phyloP scores from a whole-genome alignment of 2,888 invertebrate species.

The Abrostola tripartita region DNA sequence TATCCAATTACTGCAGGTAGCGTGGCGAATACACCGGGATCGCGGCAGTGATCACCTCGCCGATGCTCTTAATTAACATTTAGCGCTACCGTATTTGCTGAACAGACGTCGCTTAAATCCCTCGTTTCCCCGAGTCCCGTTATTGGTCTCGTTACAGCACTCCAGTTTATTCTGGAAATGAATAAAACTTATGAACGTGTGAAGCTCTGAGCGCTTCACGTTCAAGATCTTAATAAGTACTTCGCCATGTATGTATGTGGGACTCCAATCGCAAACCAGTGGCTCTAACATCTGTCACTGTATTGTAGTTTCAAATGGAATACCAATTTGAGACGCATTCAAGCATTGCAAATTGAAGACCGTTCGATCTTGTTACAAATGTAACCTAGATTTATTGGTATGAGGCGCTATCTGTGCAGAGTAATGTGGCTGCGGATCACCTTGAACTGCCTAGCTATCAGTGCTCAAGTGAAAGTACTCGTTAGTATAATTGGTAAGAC shows the following conservation, averaged over 20 bases:
- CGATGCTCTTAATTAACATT: slow-evolving; percentile 85
- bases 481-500: slow-evolving; percentile 83
- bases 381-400: slow-evolving; percentile 65
- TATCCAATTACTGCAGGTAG: slow-evolving; percentile 75
- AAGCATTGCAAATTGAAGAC: slow-evolving; percentile 48
- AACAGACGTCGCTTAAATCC: slow-evolving; percentile 68
- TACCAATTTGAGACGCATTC: slow-evolving; percentile 29
- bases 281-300: slow-evolving; percentile 42
- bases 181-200: slow-evolving; percentile 63
- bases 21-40: slow-evolving; percentile 61
- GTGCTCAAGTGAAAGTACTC: slow-evolving; percentile 82
- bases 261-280: slow-evolving; percentile 50
- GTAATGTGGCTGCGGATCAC: slow-evolving; percentile 75
- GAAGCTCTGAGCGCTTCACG: slow-evolving; percentile 57
- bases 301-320: slow-evolving; percentile 35
- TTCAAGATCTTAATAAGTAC: slow-evolving; percentile 60
- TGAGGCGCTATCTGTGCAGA: slow-evolving; percentile 64
- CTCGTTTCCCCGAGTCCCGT: slow-evolving; percentile 73
- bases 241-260: slow-evolving; percentile 52
- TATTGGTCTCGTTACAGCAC: slow-evolving; percentile 75
- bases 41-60: slow-evolving; percentile 75
- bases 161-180: slow-evolving; percentile 71
- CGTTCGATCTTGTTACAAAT: slow-evolving; percentile 48
- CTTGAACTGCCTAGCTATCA: slow-evolving; percentile 81
- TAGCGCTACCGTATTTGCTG: slow-evolving; percentile 78